Percentiles rank a stretch among this genome's conserved stretches.
Conservation (phyloP, 2,888 invertebrate genomes). For the Drosophila testacea region DNA sequence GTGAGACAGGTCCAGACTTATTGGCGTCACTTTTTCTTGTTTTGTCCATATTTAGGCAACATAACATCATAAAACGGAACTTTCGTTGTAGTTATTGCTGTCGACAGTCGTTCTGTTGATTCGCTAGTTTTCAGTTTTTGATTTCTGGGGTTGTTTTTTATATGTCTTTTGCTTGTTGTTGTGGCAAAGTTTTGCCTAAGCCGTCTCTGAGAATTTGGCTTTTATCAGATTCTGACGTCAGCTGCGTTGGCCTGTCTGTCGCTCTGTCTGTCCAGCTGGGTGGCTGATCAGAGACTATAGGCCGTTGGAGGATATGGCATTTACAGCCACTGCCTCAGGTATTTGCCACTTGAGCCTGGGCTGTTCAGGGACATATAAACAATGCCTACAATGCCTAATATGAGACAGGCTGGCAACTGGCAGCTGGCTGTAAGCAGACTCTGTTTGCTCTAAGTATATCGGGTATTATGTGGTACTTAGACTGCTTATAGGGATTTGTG, state of each 20-base stretch:
- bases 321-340: conserved; percentile 17
- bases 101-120: conserved; percentile 43
- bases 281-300: conserved; percentile 37
- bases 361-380: conserved; percentile 59
- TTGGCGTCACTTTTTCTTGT: conserved; percentile 69
- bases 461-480: conserved; percentile 77
- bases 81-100: conserved; percentile 48
- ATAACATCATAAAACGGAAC: conserved; percentile 66
- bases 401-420: neutral
- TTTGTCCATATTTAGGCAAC: conserved; percentile 60
- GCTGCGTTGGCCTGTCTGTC: conserved; percentile 28
- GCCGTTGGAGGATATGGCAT: conserved; percentile 14
- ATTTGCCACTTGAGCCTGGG: conserved; percentile 49
- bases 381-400: conserved; percentile 18
- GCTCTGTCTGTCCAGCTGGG: conserved; percentile 2
- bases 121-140: conserved; percentile 67
- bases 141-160: conserved; percentile 54
- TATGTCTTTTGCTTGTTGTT: conserved; percentile 28
- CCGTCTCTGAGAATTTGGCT: conserved; percentile 49
- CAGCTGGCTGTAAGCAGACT: conserved; percentile 20
- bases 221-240: conserved; percentile 66
- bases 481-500: conserved; percentile 71
- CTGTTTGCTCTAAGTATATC: conserved; percentile 50
- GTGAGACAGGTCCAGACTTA: conserved; percentile 75
- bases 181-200: conserved; percentile 60